Evolutionary conservation across 2,888 invertebrate species (phyloP).

Genomic region (Chironomus riparius): DNA sequence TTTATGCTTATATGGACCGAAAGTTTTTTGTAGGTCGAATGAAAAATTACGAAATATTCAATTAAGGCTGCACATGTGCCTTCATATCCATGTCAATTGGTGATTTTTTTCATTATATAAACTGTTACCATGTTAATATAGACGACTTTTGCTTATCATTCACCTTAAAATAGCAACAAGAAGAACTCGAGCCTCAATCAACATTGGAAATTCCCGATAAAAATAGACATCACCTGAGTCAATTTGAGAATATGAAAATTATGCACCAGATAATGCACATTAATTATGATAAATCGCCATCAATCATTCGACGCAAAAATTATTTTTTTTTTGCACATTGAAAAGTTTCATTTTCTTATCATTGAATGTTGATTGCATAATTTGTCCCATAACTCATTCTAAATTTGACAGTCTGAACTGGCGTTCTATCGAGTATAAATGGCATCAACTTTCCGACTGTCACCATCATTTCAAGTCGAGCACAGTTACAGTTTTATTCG

Average conservation of each 20-base stretch:
- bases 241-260: neutral
- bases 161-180: neutral
- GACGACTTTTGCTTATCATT: neutral
- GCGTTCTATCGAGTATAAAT: neutral
- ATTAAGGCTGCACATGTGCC: too few species aligned
- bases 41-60: too few species aligned
- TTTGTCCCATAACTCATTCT: conserved; percentile 1
- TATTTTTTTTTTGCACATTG: neutral
- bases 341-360: neutral
- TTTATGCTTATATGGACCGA: too few species aligned
- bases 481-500: neutral
- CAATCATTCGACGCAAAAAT: neutral
- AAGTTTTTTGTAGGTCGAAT: too few species aligned
- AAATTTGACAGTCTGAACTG: neutral
- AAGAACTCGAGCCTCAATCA: neutral
- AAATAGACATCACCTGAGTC: neutral
- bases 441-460: too few species aligned
- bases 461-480: neutral
- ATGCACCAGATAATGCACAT: neutral
- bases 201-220: conserved; percentile 2
- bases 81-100: neutral
- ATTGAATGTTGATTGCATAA: neutral
- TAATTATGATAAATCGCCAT: neutral
- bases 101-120: neutral
- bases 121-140: neutral